Evolutionary conservation across 1,140 invertebrate genomes (phyloP), one percentile per base, ranked within the genome.

Genomic region (Bursaphelenchus mucronatus): DNA sequence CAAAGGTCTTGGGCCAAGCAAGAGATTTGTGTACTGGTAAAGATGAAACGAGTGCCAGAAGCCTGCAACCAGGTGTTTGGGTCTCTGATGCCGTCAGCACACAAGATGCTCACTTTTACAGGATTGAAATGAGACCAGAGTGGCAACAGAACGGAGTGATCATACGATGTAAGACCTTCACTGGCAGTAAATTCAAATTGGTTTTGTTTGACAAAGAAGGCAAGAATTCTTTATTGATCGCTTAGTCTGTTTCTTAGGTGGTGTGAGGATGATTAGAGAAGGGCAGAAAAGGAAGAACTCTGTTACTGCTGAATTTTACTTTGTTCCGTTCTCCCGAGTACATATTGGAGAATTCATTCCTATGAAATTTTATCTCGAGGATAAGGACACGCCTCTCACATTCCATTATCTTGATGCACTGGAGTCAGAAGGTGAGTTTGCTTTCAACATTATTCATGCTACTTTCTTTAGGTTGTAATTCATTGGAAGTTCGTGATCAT

Each of bases 151-250:
- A 73, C 19, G 78, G 78, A n/a, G 76, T 82, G 13, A 50, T 76
- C n/a, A 79, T 82, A 45, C 57, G 73, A 15, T 81, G 80, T 64
- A 69, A 65, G 61, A 73, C 78, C 1, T 43, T 63, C 8, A 70
- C 80, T 10, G 75, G 62, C 13, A 80, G 76, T 61, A 80, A 80
- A 69, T 80, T 80, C 65, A 80, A 80, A 61, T 61, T 80, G n/a
- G 79, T 80, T 13, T 54, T 80, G 6, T 80, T 80, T 61, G 78
- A 80, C 58, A 75, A 70, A 61, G 78, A 80, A 57, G 78, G 73
- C 75, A 8, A 19, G 69, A 15, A 13, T 74, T 41, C 17, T 30
- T 58, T 52, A 17, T 30, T 70, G 66, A 0, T 17, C 3, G n/a
- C 66, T 13, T 17, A 6, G 11, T 54, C 21, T 9, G 30, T 43